These are phyloP conservation scores for Dendrocopos noguchii DNA, from an alignment of 2,113 vertebrate genomes.

Conservation along the genomic window DNA sequence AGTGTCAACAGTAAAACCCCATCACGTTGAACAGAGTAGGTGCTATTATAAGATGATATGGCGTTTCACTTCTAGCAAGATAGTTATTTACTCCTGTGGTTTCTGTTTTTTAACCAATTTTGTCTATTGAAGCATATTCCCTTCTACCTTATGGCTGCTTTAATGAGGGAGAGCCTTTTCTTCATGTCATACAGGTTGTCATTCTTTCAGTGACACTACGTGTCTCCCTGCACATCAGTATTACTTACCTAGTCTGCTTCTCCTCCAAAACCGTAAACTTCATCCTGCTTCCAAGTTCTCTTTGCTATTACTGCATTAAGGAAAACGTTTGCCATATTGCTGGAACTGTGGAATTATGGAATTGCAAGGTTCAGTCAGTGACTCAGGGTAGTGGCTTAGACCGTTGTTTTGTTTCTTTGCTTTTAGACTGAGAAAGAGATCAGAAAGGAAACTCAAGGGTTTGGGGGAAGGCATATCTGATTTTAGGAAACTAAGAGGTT, in stretches of 20 bases:
- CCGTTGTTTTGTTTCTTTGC: background rate
- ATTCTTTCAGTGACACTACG: rapidly evolving
- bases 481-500: background rate
- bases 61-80: background rate
- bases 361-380: background rate
- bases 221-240: background rate
- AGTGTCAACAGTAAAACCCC: background rate
- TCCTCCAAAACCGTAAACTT: background rate
- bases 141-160: background rate
- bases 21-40: background rate
- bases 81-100: background rate
- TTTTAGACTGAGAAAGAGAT: background rate
- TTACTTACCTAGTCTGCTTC: background rate
- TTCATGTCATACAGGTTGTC: background rate
- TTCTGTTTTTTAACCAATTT: background rate
- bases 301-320: background rate
- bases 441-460: background rate
- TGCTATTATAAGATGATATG: background rate
- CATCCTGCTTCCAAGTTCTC: background rate
- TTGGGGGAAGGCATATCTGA: background rate
- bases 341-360: background rate
- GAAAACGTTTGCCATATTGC: background rate
- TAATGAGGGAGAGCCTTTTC: background rate
- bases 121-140: background rate
- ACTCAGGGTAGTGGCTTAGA: background rate